phyloP scores from a whole-genome alignment of 2,113 vertebrate species.

The Hemibagrus wyckioides region DNA sequence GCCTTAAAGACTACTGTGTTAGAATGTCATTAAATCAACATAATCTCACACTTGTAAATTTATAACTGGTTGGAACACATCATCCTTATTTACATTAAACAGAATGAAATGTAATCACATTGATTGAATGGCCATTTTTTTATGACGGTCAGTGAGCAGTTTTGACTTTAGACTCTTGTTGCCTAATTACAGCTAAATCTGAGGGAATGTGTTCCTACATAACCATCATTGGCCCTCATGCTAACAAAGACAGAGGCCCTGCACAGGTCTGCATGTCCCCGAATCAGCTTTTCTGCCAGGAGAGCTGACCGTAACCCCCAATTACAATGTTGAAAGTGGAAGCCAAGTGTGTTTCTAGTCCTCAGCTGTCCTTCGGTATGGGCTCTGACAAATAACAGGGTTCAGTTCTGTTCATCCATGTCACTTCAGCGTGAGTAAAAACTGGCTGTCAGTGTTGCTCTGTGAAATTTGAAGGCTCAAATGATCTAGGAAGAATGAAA shows the following conservation, averaged over 20 bases:
- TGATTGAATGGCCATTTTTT: background rate
- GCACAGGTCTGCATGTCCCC: constrained; percentile 50
- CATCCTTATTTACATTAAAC: background rate
- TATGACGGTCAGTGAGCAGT: background rate
- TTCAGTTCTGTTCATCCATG: constrained; percentile 26
- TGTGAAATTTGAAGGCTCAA: constrained; percentile 38
- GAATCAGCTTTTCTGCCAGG: constrained; percentile 50
- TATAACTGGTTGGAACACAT: background rate
- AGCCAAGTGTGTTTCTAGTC: constrained; percentile 30
- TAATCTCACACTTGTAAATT: background rate
- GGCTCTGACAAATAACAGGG: constrained; percentile 34
- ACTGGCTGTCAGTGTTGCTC: constrained; percentile 38
- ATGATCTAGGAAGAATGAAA: constrained; percentile 39
- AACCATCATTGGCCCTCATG: constrained; percentile 57
- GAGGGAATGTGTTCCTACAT: constrained; percentile 46
- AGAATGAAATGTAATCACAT: background rate
- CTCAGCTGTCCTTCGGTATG: constrained; percentile 38
- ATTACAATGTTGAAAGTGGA: constrained; percentile 71
- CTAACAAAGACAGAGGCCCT: constrained; percentile 64
- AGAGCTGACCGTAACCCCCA: constrained; percentile 63
- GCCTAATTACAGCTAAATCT: constrained; percentile 55
- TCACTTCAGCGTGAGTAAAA: constrained; percentile 39
- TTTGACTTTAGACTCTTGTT: background rate
- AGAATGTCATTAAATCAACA: background rate
- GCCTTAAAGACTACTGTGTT: background rate